These are phyloP conservation scores for Scolopax bukidnonensis DNA, from an alignment of 2,797 vertebrate genomes.

Conservation along the genomic window DNA sequence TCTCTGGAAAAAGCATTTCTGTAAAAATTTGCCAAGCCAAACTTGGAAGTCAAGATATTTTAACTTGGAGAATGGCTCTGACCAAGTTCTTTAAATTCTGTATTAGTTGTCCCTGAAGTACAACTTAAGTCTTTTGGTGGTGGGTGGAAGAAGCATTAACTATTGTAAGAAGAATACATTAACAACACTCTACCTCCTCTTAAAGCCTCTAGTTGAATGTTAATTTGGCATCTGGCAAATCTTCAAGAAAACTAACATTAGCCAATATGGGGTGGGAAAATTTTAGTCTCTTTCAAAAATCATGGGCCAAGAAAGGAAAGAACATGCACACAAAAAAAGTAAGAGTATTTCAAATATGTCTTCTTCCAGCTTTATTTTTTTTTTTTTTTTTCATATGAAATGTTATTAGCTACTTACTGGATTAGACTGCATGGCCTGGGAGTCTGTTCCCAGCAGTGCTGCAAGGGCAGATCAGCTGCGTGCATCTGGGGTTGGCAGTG, in stretches of 20 bases:
- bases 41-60: constrained; percentile 22
- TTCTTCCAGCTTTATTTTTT: not conserved
- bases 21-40: constrained; percentile 33
- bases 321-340: not conserved
- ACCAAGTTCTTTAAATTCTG: not conserved
- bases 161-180: constrained; percentile 30
- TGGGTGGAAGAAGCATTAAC: not conserved
- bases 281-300: not conserved
- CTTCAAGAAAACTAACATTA: constrained; percentile 20
- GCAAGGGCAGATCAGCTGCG: rapidly evolving
- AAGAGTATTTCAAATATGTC: not conserved
- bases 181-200: constrained; percentile 18
- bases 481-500: rapidly evolving
- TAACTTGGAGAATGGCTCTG: not conserved
- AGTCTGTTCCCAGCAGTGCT: not conserved
- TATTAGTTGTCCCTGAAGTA: not conserved
- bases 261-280: constrained; percentile 22
- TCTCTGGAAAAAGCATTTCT: constrained; percentile 52
- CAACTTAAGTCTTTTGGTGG: not conserved
- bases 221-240: constrained; percentile 2
- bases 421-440: rapidly evolving
- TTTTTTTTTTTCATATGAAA: not conserved
- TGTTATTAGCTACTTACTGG: not conserved
- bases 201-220: not conserved
- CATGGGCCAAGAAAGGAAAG: not conserved